Evolutionary conservation across 2,888 invertebrate species (phyloP), one percentile per base, ranked within the genome.

Genomic region (Eilema caniola): DNA sequence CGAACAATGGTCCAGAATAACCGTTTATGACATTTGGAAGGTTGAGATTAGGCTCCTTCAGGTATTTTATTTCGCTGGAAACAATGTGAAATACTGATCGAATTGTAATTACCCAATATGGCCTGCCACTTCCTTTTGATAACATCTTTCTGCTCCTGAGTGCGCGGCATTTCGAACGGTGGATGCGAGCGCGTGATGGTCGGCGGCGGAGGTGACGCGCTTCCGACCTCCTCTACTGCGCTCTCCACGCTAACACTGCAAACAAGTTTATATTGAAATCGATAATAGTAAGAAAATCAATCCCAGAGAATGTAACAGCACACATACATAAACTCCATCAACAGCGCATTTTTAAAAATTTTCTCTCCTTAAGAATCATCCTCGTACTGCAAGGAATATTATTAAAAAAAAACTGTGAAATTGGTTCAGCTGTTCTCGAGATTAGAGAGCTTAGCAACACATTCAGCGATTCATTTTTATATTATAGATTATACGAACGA

Each of bases 91-190:
- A 10, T 20, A n/a, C 28, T 0, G 10, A 33, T 2, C 37, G n/a
- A 10, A 14, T 62, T 2, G 25, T 69, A 56, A 63, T 64, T 80
- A 95, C 97, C 97, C 77, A 99, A 96, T 80, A 98, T 97, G 81
- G 97, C 97, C 80, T 97, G 97, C 97, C 98, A 98, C 89, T 98
- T 98, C 72, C 97, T 96, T 87, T 96, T 96, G 73, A 99, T 97
- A 28, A 97, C 97, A 56, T 97, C 97, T 80, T 98, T 97, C 78
- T 97, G 96, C 73, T 98, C 97, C n/a, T 97, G 95, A 3, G 97
- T 96, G 69, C 98, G 91, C 60, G 95, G 95, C 93, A 95, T 95
- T 82, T 95, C 95, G 85, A 95, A 95, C 2, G 92, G 75, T 0
- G 93, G 92, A 63, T 86, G 88, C 33, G 90, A 78, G 11, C 89